Conservation (phyloP, 2,113 vertebrate species). For the Melanocharis versteri region DNA sequence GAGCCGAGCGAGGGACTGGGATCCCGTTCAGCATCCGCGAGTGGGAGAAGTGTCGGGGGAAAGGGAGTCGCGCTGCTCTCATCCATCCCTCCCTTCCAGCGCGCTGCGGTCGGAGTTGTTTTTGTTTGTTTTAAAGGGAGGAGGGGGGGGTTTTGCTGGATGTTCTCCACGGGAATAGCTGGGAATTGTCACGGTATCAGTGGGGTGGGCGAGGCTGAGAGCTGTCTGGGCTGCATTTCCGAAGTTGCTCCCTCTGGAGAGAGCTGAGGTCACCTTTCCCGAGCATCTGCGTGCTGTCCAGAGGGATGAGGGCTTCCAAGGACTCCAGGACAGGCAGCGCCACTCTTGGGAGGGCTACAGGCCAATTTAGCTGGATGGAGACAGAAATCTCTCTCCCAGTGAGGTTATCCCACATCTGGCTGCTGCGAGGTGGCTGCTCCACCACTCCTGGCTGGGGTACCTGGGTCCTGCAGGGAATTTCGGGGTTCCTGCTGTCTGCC, state of each 20-base stretch:
- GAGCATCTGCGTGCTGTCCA: background rate
- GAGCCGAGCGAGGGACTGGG: conserved; percentile 18
- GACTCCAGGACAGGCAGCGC: background rate
- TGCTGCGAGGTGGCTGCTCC: background rate
- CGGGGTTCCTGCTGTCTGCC: background rate
- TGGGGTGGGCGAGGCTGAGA: background rate
- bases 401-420: background rate
- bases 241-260: background rate
- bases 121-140: background rate
- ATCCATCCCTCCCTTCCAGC: background rate
- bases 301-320: background rate
- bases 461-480: background rate
- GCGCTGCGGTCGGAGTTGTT: background rate
- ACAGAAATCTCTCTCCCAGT: background rate
- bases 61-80: background rate
- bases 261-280: background rate
- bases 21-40: conserved; percentile 25
- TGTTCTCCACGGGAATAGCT: background rate
- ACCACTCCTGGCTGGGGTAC: background rate
- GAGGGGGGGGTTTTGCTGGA: background rate
- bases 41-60: conserved; percentile 30
- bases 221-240: background rate
- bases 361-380: accelerated
- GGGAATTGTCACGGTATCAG: background rate
- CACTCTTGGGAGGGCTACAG: background rate